These are phyloP conservation scores for Saccostrea glomerata DNA, from an alignment of 1,140 invertebrate genomes.

Conservation along the genomic window DNA sequence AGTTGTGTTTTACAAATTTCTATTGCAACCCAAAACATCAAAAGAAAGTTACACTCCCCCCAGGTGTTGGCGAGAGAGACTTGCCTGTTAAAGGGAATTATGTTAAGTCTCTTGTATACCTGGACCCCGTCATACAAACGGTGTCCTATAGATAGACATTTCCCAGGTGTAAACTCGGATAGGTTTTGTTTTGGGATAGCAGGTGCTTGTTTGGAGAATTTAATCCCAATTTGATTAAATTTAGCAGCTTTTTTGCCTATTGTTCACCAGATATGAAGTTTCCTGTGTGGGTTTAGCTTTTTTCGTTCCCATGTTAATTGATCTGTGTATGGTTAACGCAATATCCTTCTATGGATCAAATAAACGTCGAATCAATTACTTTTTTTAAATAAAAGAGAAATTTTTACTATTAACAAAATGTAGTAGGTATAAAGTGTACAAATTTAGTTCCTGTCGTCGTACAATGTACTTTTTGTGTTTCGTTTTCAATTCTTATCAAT, in stretches of 20 bases:
- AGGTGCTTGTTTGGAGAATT: constrained; percentile 29
- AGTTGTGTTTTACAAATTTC: constrained; percentile 12
- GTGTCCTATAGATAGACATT: background rate
- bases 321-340: constrained; percentile 24
- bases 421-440: too few relatives aligned
- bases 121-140: constrained; percentile 13
- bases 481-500: too few relatives aligned
- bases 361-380: background rate
- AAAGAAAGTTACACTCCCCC: constrained; percentile 11
- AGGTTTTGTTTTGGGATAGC: constrained; percentile 22
- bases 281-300: background rate
- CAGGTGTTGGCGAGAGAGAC: background rate
- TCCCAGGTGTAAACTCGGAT: constrained; percentile 25
- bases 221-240: constrained; percentile 37
- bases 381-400: too few relatives aligned
- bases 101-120: constrained; percentile 15
- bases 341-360: background rate
- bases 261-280: constrained; percentile 12
- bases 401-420: too few relatives aligned
- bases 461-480: too few relatives aligned
- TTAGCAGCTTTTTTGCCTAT: constrained; percentile 28
- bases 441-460: too few relatives aligned
- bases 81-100: background rate
- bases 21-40: constrained; percentile 27
- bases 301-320: constrained; percentile 30